Conservation (phyloP, 2,888 invertebrate genomes). For the Yponomeuta plumbellus region DNA sequence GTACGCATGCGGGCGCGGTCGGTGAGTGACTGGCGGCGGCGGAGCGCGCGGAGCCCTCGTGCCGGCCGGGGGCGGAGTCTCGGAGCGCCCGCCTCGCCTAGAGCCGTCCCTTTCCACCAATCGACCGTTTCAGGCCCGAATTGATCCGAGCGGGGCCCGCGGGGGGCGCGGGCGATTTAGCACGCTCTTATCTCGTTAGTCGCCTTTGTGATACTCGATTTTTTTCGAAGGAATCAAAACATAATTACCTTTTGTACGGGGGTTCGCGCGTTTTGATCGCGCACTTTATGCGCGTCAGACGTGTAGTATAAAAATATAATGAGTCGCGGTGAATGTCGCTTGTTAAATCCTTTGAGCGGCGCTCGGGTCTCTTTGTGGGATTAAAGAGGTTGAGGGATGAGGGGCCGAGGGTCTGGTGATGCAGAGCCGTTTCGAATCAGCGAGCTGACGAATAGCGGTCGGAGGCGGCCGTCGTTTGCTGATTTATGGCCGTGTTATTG, state of each 20-base stretch:
- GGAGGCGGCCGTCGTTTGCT: constrained; percentile 37
- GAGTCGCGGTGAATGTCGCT: constrained; percentile 70
- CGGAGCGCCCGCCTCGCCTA: constrained; percentile 28
- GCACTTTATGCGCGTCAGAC: constrained; percentile 66
- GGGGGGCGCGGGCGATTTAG: constrained; percentile 66
- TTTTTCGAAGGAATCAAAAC: constrained; percentile 73
- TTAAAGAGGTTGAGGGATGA: constrained; percentile 42
- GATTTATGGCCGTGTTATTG: constrained; percentile 40
- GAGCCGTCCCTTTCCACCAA: constrained; percentile 63
- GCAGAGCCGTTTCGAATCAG: constrained; percentile 71
- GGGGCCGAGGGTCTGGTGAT: constrained; percentile 31
- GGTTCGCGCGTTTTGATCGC: constrained; percentile 74
- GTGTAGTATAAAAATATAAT: constrained; percentile 76
- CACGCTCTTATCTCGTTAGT: constrained; percentile 77
- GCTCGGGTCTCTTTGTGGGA: constrained; percentile 60
- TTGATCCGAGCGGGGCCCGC: constrained; percentile 66
- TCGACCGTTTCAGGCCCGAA: constrained; percentile 60
- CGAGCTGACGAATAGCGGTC: constrained; percentile 53
- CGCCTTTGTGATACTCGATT: constrained; percentile 75
- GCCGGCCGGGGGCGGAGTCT: constrained; percentile 36
- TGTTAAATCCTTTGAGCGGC: constrained; percentile 74
- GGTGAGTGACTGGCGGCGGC: constrained; percentile 63
- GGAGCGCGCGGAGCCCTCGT: constrained; percentile 40
- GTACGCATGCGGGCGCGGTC: constrained; percentile 74
- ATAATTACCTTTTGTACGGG: constrained; percentile 74